These are phyloP conservation scores for Craterocephalus amniculus DNA, from an alignment of 2,797 vertebrate species.

Conservation along the genomic window DNA sequence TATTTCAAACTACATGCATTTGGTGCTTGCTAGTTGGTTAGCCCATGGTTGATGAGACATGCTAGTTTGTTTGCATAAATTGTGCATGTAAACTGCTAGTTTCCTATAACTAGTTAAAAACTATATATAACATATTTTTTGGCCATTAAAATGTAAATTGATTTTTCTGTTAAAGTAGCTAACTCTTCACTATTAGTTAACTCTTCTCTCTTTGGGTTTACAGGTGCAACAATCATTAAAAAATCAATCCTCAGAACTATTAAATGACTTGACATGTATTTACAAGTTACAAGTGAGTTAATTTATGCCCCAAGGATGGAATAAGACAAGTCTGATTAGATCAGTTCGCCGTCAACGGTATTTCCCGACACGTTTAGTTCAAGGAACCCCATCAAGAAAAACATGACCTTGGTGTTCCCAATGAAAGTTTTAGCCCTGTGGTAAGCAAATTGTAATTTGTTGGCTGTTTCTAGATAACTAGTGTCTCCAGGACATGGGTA, in stretches of 20 bases:
- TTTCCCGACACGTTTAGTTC: not conserved
- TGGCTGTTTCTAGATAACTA: slow-evolving; percentile 24
- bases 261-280: not conserved
- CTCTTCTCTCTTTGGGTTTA: too few species aligned
- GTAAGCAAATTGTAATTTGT: slow-evolving; percentile 22
- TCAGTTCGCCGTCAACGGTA: not conserved
- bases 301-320: too few species aligned
- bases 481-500: slow-evolving; percentile 1
- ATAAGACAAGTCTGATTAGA: not conserved
- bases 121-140: not conserved
- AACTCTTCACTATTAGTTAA: too few species aligned
- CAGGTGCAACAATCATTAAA: not conserved
- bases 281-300: not conserved
- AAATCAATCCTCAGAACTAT: slow-evolving; percentile 1
- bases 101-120: not conserved
- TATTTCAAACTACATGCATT: not conserved
- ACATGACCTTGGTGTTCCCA: not conserved
- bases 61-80: not conserved
- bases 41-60: too few species aligned
- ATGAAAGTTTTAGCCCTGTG: not conserved
- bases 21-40: not conserved
- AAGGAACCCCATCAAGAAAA: slow-evolving; percentile 3
- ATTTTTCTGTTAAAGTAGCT: too few species aligned
- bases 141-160: not conserved
- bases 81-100: not conserved